Percentiles rank a stretch among this genome's conserved stretches.
Evolutionary conservation across 2,113 vertebrate genomes (phyloP).

Genomic region (Gasterosteus aculeatus): DNA sequence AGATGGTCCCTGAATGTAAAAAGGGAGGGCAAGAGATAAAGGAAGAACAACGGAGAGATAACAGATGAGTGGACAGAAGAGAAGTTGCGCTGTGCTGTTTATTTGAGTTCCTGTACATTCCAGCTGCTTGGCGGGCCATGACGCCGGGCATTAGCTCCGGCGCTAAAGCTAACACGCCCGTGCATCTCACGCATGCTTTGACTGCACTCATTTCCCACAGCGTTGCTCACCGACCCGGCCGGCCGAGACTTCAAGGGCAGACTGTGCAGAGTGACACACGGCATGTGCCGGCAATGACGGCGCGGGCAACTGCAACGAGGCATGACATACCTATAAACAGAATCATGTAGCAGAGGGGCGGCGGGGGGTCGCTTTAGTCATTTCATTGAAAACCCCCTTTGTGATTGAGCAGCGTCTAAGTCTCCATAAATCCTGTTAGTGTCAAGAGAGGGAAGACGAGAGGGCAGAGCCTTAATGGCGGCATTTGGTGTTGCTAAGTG

Average conservation of each 20-base stretch:
- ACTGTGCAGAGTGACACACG: conserved; percentile 61
- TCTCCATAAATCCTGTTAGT: background rate
- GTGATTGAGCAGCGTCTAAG: conserved; percentile 22
- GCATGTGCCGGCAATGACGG: conserved; percentile 58
- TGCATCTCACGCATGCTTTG: conserved; percentile 78
- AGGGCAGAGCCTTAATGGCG: background rate
- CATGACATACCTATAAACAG: conserved; percentile 33
- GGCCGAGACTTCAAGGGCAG: conserved; percentile 47
- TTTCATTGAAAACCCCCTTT: conserved; percentile 20
- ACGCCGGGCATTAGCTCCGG: conserved; percentile 68
- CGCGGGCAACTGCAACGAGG: conserved; percentile 35
- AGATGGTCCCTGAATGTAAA: conserved; percentile 36
- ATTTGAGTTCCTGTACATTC: conserved; percentile 77
- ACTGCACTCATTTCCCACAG: conserved; percentile 72
- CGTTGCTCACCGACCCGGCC: conserved; percentile 51
- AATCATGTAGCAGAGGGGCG: conserved; percentile 31
- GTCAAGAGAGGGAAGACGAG: background rate
- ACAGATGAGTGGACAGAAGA: conserved; percentile 27
- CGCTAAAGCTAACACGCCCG: conserved; percentile 75
- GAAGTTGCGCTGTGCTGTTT: conserved; percentile 53
- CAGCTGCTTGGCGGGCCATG: conserved; percentile 75
- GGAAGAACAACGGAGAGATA: conserved; percentile 23
- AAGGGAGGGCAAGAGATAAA: conserved; percentile 17
- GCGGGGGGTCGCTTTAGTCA: conserved; percentile 35
- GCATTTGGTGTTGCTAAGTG: conserved; percentile 39